phyloP scores from a whole-genome alignment of 2,797 vertebrate genomes.

The Phalanger gymnotis region DNA sequence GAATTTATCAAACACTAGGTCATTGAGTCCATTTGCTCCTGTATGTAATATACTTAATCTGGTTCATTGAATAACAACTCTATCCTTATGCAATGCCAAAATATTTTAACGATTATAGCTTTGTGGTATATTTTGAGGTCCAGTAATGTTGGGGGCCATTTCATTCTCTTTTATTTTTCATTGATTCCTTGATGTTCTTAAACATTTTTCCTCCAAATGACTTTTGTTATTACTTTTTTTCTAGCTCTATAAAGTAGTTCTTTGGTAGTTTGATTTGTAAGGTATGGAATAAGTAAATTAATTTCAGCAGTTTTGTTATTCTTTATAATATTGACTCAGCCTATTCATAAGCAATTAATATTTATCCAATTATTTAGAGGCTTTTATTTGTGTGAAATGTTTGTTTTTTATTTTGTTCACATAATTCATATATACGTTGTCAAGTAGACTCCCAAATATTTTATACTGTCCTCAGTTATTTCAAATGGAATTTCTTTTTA shows the following conservation, averaged over 20 bases:
- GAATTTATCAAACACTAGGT: not conserved
- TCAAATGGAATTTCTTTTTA: not conserved
- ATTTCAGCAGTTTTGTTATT: not conserved
- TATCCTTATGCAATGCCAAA: not conserved
- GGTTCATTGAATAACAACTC: not conserved
- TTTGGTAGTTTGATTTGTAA: not conserved
- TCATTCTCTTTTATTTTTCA: not conserved
- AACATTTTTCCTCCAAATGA: not conserved
- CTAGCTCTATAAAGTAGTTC: not conserved
- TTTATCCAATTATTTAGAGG: not conserved
- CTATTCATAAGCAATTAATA: not conserved
- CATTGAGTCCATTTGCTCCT: not conserved
- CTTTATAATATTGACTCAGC: not conserved
- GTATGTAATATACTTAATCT: not conserved
- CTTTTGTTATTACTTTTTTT: not conserved
- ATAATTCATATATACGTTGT: not conserved
- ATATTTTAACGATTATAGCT: not conserved
- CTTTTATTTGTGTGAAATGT: not conserved
- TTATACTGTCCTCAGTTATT: not conserved
- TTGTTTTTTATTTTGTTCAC: not conserved
- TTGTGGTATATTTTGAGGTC: not conserved
- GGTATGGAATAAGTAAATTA: not conserved
- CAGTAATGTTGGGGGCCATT: not conserved
- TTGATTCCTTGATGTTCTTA: not conserved
- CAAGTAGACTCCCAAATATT: not conserved